These are phyloP conservation scores for Heterochromis multidens DNA, from an alignment of 2,113 vertebrate genomes.

Conservation along the genomic window DNA sequence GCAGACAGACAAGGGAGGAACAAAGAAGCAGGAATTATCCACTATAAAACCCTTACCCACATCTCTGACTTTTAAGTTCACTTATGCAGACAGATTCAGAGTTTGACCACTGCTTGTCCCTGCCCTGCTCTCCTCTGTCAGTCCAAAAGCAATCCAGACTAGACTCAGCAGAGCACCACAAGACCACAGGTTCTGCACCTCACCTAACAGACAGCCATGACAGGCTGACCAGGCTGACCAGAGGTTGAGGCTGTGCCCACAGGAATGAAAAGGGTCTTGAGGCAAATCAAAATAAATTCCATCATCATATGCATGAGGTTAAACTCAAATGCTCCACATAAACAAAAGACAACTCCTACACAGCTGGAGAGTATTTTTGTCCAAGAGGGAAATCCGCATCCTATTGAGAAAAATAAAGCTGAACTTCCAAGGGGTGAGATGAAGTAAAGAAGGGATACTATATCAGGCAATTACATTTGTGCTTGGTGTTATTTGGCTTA, in stretches of 20 bases:
- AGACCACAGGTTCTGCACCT: constrained; percentile 14
- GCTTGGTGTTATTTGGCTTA: constrained; percentile 34
- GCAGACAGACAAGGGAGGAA: neutral
- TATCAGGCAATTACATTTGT: constrained; percentile 27
- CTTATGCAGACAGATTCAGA: neutral
- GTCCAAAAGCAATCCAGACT: neutral
- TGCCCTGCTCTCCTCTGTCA: neutral
- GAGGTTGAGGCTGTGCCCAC: neutral
- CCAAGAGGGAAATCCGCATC: neutral
- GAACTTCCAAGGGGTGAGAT: constrained; percentile 16
- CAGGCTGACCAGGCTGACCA: neutral
- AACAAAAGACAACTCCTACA: constrained; percentile 12
- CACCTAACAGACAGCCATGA: neutral
- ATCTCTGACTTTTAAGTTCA: neutral
- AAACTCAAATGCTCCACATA: constrained; percentile 4
- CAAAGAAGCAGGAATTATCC: neutral
- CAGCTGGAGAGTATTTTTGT: neutral
- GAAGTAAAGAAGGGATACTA: constrained; percentile 26
- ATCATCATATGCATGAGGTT: neutral
- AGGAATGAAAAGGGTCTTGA: neutral
- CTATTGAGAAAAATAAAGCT: constrained; percentile 10
- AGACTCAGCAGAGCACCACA: neutral
- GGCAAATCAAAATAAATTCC: constrained; percentile 44
- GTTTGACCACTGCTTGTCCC: constrained; percentile 13
- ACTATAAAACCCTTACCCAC: neutral